phyloP scores from a whole-genome alignment of 2,888 invertebrate genomes.

The Euclidia mi region DNA sequence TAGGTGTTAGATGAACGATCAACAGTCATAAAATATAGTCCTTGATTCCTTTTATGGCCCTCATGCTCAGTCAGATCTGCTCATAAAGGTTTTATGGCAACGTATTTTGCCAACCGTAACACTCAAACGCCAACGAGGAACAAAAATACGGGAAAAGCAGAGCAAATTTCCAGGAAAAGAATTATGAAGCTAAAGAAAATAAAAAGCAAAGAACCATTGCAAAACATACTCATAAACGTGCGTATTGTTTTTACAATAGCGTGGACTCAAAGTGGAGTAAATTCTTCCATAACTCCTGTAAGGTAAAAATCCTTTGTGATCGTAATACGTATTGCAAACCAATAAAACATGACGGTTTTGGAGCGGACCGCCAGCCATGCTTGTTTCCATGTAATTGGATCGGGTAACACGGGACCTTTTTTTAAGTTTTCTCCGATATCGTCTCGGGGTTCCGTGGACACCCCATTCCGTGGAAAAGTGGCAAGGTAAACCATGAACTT shows the following conservation, averaged over 20 bases:
- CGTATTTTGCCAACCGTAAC: too few relatives aligned
- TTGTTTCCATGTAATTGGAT: slow-evolving; percentile 62
- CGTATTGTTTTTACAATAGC: slow-evolving; percentile 20
- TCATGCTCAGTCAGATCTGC: too few relatives aligned
- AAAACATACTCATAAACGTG: neutral
- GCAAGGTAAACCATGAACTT: too few relatives aligned
- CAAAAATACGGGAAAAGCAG: too few relatives aligned
- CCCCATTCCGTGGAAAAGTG: neutral
- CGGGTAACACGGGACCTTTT: slow-evolving; percentile 23
- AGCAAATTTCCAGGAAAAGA: too few relatives aligned
- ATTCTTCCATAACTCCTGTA: slow-evolving; percentile 13
- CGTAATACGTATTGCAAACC: slow-evolving; percentile 32
- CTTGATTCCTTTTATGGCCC: too few relatives aligned
- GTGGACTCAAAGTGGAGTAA: slow-evolving; percentile 25
- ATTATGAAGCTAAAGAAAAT: slow-evolving; percentile 32
- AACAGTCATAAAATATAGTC: too few relatives aligned
- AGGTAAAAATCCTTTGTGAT: slow-evolving; percentile 20
- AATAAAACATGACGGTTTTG: slow-evolving; percentile 33
- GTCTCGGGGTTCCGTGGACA: slow-evolving; percentile 9
- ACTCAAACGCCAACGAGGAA: too few relatives aligned
- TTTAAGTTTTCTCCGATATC: slow-evolving; percentile 36
- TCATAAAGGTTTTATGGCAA: too few relatives aligned
- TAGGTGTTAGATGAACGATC: too few relatives aligned
- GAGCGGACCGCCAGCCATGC: slow-evolving; percentile 6
- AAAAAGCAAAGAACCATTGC: slow-evolving; percentile 32